phyloP scores from a whole-genome alignment of 2,113 vertebrate genomes.

The Octodon degus region DNA sequence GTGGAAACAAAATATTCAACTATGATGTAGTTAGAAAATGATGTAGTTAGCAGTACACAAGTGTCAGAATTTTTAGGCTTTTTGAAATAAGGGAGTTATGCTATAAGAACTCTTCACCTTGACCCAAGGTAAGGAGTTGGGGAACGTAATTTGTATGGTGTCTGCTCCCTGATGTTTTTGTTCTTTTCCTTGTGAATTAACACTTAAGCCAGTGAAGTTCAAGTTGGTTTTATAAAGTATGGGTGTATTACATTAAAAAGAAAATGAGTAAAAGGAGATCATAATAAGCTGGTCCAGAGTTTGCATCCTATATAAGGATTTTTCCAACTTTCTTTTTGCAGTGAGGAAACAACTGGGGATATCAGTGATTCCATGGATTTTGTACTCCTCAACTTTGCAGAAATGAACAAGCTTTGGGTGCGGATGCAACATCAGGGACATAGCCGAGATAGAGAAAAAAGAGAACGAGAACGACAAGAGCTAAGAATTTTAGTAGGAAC shows the following conservation, averaged over 20 bases:
- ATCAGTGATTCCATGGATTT: constrained; percentile 99
- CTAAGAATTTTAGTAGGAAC: constrained; percentile 97
- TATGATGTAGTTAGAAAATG: neutral
- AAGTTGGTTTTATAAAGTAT: neutral
- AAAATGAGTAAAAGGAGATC: neutral
- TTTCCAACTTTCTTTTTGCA: constrained; percentile 70
- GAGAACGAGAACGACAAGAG: constrained; percentile 97
- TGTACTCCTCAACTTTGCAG: constrained; percentile 98
- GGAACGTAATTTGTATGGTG: neutral
- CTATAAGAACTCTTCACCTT: neutral
- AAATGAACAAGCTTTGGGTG: constrained; percentile 99
- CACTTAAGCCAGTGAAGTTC: neutral
- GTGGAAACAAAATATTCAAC: neutral
- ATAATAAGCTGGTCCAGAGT: neutral
- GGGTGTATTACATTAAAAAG: neutral
- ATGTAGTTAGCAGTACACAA: neutral
- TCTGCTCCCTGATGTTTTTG: neutral
- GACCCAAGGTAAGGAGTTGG: neutral
- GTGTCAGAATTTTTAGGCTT: neutral
- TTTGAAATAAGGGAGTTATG: neutral
- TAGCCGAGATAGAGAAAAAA: constrained; percentile 96
- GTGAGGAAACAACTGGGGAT: constrained; percentile 97
- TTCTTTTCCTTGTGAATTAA: constrained; percentile 31
- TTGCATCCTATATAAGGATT: neutral
- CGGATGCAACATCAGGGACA: constrained; percentile 99